A percentile compares a stretch with the other conserved stretches of the same genome.
Evolutionary conservation across 2,888 invertebrate genomes (phyloP).

Genomic region (Orthosia gothica): DNA sequence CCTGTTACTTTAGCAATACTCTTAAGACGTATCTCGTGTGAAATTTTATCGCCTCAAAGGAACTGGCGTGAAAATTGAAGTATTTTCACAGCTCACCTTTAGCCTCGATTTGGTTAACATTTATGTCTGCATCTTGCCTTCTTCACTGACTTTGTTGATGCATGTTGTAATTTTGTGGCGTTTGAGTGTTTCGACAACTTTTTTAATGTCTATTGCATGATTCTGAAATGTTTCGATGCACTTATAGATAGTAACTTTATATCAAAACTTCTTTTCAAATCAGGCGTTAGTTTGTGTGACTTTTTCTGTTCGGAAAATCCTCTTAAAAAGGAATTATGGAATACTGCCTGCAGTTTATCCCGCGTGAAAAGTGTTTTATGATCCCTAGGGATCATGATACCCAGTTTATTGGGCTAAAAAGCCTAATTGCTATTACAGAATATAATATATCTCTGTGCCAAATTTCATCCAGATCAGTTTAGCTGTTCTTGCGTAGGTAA

Average conservation of each 20-base stretch:
- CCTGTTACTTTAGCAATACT: conserved; percentile 64
- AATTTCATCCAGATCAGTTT: too few relatives aligned
- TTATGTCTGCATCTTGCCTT: conserved; percentile 34
- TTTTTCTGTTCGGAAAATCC: not conserved
- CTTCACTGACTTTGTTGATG: conserved; percentile 31
- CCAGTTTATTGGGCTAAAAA: too few relatives aligned
- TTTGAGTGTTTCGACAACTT: conserved; percentile 9
- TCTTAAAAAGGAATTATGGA: too few relatives aligned
- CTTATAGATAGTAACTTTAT: not conserved
- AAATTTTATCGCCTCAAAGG: conserved; percentile 68
- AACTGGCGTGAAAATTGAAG: conserved; percentile 60
- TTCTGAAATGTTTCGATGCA: not conserved
- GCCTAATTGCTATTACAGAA: too few relatives aligned
- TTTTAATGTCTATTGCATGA: not conserved
- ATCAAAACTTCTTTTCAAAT: not conserved
- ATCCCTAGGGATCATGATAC: too few relatives aligned
- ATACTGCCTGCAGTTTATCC: too few relatives aligned
- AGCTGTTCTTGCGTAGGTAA: too few relatives aligned
- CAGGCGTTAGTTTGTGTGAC: not conserved
- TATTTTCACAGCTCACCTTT: conserved; percentile 57
- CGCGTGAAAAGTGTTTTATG: too few relatives aligned
- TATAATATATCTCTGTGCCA: too few relatives aligned
- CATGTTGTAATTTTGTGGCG: conserved; percentile 25
- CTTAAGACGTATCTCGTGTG: conserved; percentile 51
- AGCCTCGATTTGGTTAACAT: conserved; percentile 42